phyloP scores from a whole-genome alignment of 2,797 vertebrate species.

The Gambelia wislizenii region DNA sequence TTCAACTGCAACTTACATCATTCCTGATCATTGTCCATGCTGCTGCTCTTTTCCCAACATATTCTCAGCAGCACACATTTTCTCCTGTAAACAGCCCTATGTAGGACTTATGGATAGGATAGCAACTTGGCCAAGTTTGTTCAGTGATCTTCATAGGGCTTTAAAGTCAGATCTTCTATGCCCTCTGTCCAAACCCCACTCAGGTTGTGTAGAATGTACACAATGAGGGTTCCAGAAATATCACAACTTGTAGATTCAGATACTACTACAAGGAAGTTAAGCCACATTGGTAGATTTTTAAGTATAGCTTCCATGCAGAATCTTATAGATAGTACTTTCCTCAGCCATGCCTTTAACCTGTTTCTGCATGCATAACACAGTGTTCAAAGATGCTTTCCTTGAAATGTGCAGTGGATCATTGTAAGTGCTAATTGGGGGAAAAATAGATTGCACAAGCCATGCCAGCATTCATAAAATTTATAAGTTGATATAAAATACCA shows the following conservation, averaged over 20 bases:
- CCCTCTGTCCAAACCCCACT: neutral
- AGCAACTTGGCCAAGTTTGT: neutral
- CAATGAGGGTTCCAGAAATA: neutral
- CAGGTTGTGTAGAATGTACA: neutral
- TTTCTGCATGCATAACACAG: neutral
- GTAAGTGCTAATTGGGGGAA: slow-evolving; percentile 27
- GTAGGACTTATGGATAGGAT: neutral
- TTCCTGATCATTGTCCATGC: neutral
- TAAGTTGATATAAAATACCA: slow-evolving; percentile 14
- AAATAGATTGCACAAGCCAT: slow-evolving; percentile 24
- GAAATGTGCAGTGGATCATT: slow-evolving; percentile 33
- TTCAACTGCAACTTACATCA: neutral
- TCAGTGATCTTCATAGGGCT: too few relatives aligned
- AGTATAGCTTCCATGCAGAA: neutral
- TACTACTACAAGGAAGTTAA: neutral
- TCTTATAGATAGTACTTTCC: neutral
- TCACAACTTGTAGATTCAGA: neutral
- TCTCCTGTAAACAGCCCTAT: too few relatives aligned
- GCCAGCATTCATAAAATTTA: slow-evolving; percentile 10
- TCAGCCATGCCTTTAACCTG: neutral
- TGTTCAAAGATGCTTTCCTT: neutral
- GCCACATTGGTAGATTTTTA: neutral
- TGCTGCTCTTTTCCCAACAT: neutral
- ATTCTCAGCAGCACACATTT: neutral
- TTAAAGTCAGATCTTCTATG: neutral